phyloP scores from a whole-genome alignment of 2,113 vertebrate genomes.

The Aptenodytes patagonicus region DNA sequence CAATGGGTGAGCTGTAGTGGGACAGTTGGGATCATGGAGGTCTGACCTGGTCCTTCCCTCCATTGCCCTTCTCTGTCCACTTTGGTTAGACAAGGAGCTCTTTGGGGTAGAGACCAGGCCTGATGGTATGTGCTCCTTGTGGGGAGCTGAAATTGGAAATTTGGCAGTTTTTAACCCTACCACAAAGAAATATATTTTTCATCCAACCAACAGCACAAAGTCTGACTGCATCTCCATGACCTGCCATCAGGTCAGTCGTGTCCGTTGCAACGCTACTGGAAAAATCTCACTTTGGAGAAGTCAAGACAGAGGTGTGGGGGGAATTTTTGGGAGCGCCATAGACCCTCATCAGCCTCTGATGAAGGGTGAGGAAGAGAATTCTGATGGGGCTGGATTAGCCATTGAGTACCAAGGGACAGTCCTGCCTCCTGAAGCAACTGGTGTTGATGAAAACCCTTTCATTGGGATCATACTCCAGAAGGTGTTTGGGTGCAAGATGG shows the following conservation, averaged over 20 bases:
- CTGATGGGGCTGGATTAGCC: background rate
- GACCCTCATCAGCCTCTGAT: background rate
- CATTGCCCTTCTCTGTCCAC: background rate
- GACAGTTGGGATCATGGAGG: accelerated
- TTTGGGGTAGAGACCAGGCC: background rate
- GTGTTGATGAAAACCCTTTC: background rate
- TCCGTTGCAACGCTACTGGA: background rate
- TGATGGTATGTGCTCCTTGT: background rate
- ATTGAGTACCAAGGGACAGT: background rate
- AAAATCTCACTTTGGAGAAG: background rate
- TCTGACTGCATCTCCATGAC: background rate
- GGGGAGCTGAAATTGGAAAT: background rate
- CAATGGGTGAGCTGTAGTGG: background rate
- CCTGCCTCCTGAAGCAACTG: background rate
- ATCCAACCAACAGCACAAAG: background rate
- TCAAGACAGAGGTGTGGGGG: background rate
- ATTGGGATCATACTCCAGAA: background rate
- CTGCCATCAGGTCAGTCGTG: background rate
- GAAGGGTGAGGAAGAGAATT: background rate
- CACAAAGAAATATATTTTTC: accelerated
- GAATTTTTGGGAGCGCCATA: background rate
- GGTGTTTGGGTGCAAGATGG: background rate
- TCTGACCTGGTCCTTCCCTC: background rate
- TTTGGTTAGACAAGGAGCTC: background rate
- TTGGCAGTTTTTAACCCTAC: background rate